Evolutionary conservation across 2,888 invertebrate species (phyloP), one percentile per base, ranked within the genome.

Genomic region (Ganaspis brasiliensis): DNA sequence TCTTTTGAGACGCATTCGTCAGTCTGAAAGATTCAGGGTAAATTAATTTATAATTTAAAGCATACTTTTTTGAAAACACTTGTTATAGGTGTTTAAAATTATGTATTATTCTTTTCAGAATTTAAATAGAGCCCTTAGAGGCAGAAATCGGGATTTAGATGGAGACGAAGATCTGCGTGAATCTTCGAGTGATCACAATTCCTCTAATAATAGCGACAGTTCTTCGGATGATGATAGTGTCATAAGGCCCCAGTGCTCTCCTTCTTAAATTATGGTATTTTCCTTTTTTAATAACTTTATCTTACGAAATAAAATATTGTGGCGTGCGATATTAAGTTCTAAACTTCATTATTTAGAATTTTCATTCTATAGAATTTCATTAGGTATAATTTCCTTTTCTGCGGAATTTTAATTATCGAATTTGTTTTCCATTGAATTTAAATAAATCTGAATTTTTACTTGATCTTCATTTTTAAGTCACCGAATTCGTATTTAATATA

Each of bases 1-100:
- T 73, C 88, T 94, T 72, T 91, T 93, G 90, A 91, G 92, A 80
- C 92, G 93, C 80, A 89, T 93, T 70, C 86, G 92, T 40, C 87
- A 92, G 73, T 89, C 90, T 14, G 90, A 92, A 21, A 85, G 92
- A 80, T 79, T 89, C 63, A 82, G 86, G 73, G 84, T 89, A 63
- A 71, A n/a, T 49, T 16, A 21, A 72, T 49, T 24, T 16, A 9
- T 52, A 72, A 45, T 72, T 55, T 21, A 56, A 70, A 52, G 49
- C 37, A 12, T 61, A n/a, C n/a, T 45, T 24, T 49, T 55, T 40
- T 49, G 0, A 10, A 45, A 19, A 40, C 2, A 5, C 12, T 35
- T 12, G 14, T 16, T 16, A 8, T 72, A 35, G 61, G 35, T 26
- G 49, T 61, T 37, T 24, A 37, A 16, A 24, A 31, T 61, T 24